Evolutionary conservation across 2,113 vertebrate genomes (phyloP).

Genomic region (Burhinus bistriatus): DNA sequence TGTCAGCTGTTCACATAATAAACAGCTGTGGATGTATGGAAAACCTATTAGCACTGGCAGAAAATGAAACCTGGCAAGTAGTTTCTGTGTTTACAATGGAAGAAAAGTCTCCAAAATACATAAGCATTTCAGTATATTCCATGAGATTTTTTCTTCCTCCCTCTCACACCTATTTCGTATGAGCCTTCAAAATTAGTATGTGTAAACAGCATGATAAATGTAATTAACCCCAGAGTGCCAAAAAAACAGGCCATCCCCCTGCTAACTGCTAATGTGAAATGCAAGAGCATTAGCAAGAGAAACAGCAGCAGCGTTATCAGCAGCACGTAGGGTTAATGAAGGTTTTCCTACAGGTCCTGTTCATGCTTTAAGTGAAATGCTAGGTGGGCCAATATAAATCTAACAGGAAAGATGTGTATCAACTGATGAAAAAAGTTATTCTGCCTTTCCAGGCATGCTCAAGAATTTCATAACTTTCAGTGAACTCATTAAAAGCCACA

Average conservation of each 20-base stretch:
- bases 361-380: background rate
- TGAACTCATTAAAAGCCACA: background rate
- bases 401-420: background rate
- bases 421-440: background rate
- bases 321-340: background rate
- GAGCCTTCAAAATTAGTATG: conserved; percentile 3
- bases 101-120: conserved; percentile 16
- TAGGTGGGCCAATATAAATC: background rate
- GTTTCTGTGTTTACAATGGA: conserved; percentile 30
- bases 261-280: background rate
- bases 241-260: background rate
- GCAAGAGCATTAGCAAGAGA: background rate
- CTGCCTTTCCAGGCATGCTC: background rate
- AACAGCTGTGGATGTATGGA: conserved; percentile 70
- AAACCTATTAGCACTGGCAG: conserved; percentile 52
- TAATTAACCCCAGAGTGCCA: background rate
- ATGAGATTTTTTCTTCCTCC: background rate
- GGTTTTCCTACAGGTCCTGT: background rate
- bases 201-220: background rate
- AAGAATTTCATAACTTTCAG: background rate
- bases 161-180: background rate
- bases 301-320: background rate
- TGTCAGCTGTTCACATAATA: conserved; percentile 78
- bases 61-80: conserved; percentile 20
- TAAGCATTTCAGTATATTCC: conserved; percentile 1